phyloP scores from a whole-genome alignment of 2,888 invertebrate species.

The Ectobius pallidus region DNA sequence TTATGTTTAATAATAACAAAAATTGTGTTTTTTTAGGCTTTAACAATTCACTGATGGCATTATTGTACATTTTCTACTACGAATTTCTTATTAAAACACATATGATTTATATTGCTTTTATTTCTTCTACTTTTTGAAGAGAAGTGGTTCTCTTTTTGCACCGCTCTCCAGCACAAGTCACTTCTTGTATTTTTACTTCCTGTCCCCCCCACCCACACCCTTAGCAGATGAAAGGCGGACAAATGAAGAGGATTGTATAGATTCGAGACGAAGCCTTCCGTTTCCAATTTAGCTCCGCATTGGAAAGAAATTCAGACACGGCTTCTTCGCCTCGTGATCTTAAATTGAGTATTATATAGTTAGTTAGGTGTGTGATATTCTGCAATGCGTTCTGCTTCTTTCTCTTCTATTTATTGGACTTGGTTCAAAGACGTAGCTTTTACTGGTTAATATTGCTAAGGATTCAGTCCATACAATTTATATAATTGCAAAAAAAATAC shows the following conservation, averaged over 20 bases:
- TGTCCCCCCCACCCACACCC: not conserved
- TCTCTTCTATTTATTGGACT: too few relatives aligned
- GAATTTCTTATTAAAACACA: too few relatives aligned
- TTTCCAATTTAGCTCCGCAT: not conserved
- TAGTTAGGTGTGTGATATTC: not conserved
- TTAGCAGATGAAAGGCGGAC: slow-evolving; percentile 5
- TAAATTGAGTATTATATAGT: not conserved
- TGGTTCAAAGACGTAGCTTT: too few relatives aligned
- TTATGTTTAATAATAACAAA: too few relatives aligned
- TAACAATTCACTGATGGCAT: too few relatives aligned
- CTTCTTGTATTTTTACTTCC: not conserved
- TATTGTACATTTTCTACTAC: too few relatives aligned
- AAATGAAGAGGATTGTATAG: not conserved
- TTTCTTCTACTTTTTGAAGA: not conserved
- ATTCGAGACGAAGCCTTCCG: not conserved
- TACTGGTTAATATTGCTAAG: too few relatives aligned
- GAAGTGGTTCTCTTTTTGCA: not conserved
- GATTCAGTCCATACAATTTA: too few relatives aligned
- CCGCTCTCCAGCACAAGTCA: not conserved
- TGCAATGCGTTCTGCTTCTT: not conserved
- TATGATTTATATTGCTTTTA: too few relatives aligned
- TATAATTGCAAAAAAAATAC: too few relatives aligned
- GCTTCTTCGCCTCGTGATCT: too few relatives aligned
- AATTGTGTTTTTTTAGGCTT: too few relatives aligned
- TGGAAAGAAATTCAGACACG: not conserved